A percentile compares a stretch with the other conserved stretches of the same genome.
Conservation (phyloP, 2,888 invertebrate genomes). For the Chydorus sphaericus region DNA sequence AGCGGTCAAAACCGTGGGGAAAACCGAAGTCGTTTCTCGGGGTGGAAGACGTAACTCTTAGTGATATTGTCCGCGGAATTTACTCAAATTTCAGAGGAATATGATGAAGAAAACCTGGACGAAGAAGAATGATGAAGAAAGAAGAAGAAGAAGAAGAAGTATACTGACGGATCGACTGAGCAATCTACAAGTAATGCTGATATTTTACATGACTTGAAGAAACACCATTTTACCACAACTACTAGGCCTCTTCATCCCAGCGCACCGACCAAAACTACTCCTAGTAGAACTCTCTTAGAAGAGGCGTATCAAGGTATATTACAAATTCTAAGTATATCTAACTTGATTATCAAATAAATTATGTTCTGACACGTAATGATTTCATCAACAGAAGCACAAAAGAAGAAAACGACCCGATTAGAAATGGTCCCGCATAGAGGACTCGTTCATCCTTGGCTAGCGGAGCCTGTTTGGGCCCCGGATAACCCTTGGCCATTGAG, state of each 20-base stretch:
- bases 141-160: too few relatives aligned
- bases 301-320: background rate
- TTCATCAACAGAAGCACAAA: background rate
- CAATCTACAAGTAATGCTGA: too few relatives aligned
- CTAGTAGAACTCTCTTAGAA: too few relatives aligned
- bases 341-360: background rate
- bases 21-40: constrained; percentile 1
- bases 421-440: background rate
- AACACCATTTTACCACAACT: background rate
- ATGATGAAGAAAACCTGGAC: background rate
- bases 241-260: background rate
- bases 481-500: background rate
- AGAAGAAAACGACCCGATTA: background rate
- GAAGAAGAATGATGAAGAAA: background rate
- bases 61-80: constrained; percentile 2
- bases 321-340: background rate
- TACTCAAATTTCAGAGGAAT: background rate
- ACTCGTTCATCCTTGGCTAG: background rate
- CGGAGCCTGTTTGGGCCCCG: background rate
- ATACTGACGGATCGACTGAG: too few relatives aligned
- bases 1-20: constrained; percentile 10
- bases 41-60: background rate
- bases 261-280: background rate
- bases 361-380: background rate
- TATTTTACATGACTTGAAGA: background rate